phyloP scores from a whole-genome alignment of 2,888 invertebrate species.

The Deilephila porcellus region DNA sequence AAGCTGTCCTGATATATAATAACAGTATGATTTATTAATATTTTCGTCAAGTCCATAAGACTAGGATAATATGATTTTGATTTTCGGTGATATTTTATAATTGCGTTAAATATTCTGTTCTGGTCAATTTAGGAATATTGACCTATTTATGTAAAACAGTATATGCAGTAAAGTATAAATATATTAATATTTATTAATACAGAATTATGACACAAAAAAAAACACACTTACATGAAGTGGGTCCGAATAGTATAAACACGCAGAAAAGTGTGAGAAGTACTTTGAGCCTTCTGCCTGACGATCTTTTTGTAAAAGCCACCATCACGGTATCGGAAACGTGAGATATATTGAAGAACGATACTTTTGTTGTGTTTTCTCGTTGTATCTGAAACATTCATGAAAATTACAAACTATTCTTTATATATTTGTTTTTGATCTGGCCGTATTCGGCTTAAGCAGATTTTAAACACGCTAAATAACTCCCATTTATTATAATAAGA shows the following conservation, averaged over 20 bases:
- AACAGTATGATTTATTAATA: no score
- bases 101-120: no score
- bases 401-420: neutral
- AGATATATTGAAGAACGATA: conserved; percentile 90
- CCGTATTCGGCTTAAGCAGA: neutral
- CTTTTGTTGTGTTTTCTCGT: conserved; percentile 52
- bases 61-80: no score
- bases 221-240: conserved; percentile 76
- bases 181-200: neutral
- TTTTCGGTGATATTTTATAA: no score
- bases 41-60: no score
- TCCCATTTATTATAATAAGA: no score
- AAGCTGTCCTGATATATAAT: no score
- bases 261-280: conserved; percentile 77
- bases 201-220: neutral
- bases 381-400: conserved; percentile 64
- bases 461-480: neutral
- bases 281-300: conserved; percentile 65
- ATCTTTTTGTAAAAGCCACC: conserved; percentile 76
- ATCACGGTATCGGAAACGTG: conserved; percentile 84
- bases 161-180: neutral
- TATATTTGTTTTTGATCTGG: no score
- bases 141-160: no score
- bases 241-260: conserved; percentile 81
- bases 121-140: no score